Evolutionary conservation across 2,888 invertebrate species (phyloP).

Genomic region (Cyclophora albipunctata): DNA sequence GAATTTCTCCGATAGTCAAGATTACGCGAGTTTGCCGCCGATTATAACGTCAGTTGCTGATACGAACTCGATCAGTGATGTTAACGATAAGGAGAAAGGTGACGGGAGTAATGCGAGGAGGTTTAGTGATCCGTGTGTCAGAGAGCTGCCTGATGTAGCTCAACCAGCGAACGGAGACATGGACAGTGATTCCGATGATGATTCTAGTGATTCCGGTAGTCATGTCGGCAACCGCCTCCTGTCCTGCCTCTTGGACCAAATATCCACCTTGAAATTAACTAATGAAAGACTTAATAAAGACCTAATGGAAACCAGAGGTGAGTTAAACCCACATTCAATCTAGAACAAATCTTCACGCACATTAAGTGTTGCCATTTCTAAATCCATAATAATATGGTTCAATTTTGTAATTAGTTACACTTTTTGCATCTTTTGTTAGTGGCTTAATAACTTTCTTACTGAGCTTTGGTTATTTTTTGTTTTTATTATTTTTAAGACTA

Average conservation of each 20-base stretch:
- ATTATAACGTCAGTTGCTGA: constrained; percentile 75
- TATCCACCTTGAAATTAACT: constrained; percentile 80
- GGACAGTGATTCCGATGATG: constrained; percentile 70
- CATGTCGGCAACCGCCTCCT: constrained; percentile 76
- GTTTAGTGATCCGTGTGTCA: constrained; percentile 81
- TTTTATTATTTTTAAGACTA: too few relatives aligned
- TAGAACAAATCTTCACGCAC: constrained; percentile 1
- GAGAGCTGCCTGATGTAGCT: constrained; percentile 60
- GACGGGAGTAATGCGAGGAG: constrained; percentile 73
- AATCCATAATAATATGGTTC: constrained; percentile 10
- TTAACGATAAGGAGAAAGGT: constrained; percentile 68
- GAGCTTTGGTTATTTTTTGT: too few relatives aligned
- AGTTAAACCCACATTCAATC: constrained; percentile 19
- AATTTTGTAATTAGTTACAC: constrained; percentile 12
- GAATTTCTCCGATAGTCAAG: constrained; percentile 60
- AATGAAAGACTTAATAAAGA: constrained; percentile 85
- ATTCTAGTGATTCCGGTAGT: constrained; percentile 70
- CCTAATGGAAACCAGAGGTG: constrained; percentile 82
- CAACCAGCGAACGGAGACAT: constrained; percentile 65
- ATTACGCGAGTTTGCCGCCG: constrained; percentile 82
- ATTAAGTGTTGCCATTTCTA: constrained; percentile 4
- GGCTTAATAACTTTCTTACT: too few relatives aligned
- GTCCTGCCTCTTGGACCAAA: constrained; percentile 82
- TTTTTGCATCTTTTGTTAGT: constrained; percentile 1
- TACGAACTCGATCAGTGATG: constrained; percentile 65